phyloP scores from a whole-genome alignment of 1,140 invertebrate species.

The Ericerus pela region DNA sequence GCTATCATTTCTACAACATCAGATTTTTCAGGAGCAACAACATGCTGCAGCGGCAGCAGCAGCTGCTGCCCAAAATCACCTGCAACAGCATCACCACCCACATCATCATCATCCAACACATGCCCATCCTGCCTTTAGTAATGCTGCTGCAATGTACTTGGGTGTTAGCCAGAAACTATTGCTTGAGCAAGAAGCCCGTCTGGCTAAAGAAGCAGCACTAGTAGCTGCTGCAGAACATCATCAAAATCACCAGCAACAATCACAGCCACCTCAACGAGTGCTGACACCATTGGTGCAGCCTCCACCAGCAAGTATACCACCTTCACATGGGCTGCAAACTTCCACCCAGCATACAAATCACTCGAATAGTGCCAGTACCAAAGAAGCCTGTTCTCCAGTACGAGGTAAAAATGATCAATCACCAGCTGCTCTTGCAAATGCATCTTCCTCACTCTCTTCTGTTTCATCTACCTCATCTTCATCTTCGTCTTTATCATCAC shows the following conservation, averaged over 20 bases:
- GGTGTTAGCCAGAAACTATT: slow-evolving; percentile 54
- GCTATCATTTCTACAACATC: slow-evolving; percentile 26
- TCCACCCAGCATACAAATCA: background rate
- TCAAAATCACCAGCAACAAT: slow-evolving; percentile 29
- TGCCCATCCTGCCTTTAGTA: slow-evolving; percentile 36
- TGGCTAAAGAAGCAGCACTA: slow-evolving; percentile 45
- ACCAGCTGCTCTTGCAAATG: too few species aligned
- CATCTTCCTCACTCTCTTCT: too few species aligned
- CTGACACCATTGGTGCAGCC: slow-evolving; percentile 17
- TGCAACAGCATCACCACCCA: slow-evolving; percentile 18
- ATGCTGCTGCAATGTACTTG: slow-evolving; percentile 57
- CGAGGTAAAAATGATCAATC: slow-evolving; percentile 19
- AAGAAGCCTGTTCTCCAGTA: too few species aligned
- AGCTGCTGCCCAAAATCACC: slow-evolving; percentile 12
- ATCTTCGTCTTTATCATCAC: too few species aligned
- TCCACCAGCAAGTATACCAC: slow-evolving; percentile 24
- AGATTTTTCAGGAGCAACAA: slow-evolving; percentile 27
- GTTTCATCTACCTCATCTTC: too few species aligned
- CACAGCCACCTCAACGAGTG: slow-evolving; percentile 26
- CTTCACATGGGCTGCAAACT: slow-evolving; percentile 14
- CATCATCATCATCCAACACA: slow-evolving; percentile 31
- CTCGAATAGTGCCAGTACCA: too few species aligned
- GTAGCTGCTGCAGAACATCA: slow-evolving; percentile 36
- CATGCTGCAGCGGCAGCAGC: too few species aligned
- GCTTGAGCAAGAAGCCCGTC: slow-evolving; percentile 54